A percentile compares a stretch with the other conserved stretches of the same genome.
These are phyloP conservation scores for Ctenopoma kingsleyae DNA, from an alignment of 2,797 vertebrate species.

Conservation along the genomic window DNA sequence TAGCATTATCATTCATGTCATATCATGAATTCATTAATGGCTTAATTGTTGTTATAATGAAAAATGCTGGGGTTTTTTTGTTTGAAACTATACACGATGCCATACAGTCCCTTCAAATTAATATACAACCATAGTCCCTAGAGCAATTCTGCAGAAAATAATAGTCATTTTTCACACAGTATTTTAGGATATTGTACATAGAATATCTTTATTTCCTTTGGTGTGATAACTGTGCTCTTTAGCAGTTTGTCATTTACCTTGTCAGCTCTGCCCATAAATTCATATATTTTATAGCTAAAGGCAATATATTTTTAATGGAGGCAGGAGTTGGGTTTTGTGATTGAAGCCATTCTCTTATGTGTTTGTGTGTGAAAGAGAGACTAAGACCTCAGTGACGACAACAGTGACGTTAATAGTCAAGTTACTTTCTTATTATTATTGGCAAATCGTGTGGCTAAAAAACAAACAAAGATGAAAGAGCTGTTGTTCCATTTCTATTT, in stretches of 20 bases:
- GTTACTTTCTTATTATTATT: background rate
- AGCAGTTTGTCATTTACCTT: constrained; percentile 23
- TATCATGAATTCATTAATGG: background rate
- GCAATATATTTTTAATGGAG: constrained; percentile 48
- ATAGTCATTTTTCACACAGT: background rate
- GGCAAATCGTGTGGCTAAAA: background rate
- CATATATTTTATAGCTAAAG: constrained; percentile 27
- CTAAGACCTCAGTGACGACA: background rate
- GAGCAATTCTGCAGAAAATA: background rate
- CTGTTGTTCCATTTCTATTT: constrained; percentile 1
- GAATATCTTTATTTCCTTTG: background rate
- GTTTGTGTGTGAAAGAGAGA: constrained; percentile 15
- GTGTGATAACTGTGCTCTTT: constrained; percentile 17
- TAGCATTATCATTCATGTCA: background rate
- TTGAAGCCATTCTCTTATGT: constrained; percentile 32
- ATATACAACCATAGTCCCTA: background rate
- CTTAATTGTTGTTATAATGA: background rate
- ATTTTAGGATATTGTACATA: constrained; percentile 6
- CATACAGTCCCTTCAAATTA: background rate
- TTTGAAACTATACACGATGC: background rate
- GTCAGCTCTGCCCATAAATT: constrained; percentile 39
- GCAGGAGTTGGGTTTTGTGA: constrained; percentile 28
- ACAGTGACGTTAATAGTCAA: background rate
- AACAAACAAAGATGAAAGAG: background rate
- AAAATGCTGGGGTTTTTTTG: background rate